These are phyloP conservation scores for Bacillus rossius DNA, from an alignment of 1,140 invertebrate genomes.

Conservation along the genomic window DNA sequence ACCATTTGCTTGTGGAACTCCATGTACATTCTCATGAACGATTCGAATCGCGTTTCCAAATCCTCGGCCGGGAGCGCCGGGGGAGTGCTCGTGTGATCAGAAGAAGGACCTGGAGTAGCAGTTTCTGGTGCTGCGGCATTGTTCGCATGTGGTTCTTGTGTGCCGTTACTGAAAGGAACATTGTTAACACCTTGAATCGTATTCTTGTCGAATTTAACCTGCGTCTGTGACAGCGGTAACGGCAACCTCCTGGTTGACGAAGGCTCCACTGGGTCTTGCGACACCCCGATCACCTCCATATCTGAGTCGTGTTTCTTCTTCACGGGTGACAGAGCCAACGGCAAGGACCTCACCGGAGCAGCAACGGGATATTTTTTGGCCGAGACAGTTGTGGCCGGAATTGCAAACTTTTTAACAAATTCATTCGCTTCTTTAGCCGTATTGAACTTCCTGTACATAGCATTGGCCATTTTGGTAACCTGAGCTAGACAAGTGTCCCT, in stretches of 20 bases:
- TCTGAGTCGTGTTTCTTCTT: neutral
- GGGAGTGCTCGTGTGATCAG: too few relatives aligned
- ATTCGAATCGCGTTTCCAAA: too few relatives aligned
- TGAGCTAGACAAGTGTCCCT: neutral
- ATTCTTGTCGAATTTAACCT: too few relatives aligned
- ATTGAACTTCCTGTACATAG: slow-evolving; percentile 4
- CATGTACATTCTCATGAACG: too few relatives aligned
- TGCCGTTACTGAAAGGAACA: too few relatives aligned
- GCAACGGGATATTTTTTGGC: neutral
- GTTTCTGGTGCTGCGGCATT: too few relatives aligned
- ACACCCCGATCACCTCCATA: neutral
- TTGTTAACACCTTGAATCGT: too few relatives aligned
- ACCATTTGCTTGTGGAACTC: too few relatives aligned
- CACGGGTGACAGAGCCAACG: neutral
- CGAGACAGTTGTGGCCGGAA: neutral
- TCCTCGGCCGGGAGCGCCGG: too few relatives aligned
- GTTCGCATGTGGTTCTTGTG: too few relatives aligned
- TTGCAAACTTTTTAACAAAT: neutral
- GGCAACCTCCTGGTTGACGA: neutral
- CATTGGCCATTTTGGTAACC: neutral
- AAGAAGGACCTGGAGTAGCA: too few relatives aligned
- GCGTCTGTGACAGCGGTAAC: too few relatives aligned
- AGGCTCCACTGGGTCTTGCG: neutral
- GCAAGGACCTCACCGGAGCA: neutral
- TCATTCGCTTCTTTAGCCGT: neutral